These are phyloP conservation scores for Trissolcus brochymenae DNA, from an alignment of 2,888 invertebrate species.

Conservation along the genomic window DNA sequence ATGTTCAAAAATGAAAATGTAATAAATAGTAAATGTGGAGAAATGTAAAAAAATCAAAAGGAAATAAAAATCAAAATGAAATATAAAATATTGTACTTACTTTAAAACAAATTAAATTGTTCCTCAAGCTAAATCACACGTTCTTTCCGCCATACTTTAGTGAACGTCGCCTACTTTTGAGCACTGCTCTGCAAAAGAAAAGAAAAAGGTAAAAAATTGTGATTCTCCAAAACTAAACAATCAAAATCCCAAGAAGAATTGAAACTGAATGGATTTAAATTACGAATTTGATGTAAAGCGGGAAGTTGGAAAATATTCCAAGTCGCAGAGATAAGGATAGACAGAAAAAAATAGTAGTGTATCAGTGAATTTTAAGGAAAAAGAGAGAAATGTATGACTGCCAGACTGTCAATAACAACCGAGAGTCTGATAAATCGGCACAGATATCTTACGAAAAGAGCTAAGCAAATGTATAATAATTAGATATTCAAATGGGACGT, in stretches of 20 bases:
- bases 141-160: slow-evolving; percentile 64
- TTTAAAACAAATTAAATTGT: slow-evolving; percentile 11
- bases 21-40: no score
- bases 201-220: background rate
- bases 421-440: slow-evolving; percentile 37
- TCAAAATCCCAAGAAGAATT: slow-evolving; percentile 37
- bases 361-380: slow-evolving; percentile 45
- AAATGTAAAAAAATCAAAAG: no score
- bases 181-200: background rate
- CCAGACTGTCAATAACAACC: slow-evolving; percentile 22
- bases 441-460: slow-evolving; percentile 43
- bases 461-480: slow-evolving; percentile 42
- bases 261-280: slow-evolving; percentile 38
- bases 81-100: slow-evolving; percentile 20
- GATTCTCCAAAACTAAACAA: background rate
- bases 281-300: slow-evolving; percentile 20
- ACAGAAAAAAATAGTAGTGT: slow-evolving; percentile 27
- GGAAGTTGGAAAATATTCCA: slow-evolving; percentile 19
- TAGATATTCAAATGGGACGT: slow-evolving; percentile 45
- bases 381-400: background rate
- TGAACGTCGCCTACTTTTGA: background rate
- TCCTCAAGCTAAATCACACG: slow-evolving; percentile 60
- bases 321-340: slow-evolving; percentile 36
- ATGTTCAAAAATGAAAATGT: no score
- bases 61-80: background rate